Evolutionary conservation across 1,140 invertebrate genomes (phyloP).

Genomic region (Metaphire vulgaris): DNA sequence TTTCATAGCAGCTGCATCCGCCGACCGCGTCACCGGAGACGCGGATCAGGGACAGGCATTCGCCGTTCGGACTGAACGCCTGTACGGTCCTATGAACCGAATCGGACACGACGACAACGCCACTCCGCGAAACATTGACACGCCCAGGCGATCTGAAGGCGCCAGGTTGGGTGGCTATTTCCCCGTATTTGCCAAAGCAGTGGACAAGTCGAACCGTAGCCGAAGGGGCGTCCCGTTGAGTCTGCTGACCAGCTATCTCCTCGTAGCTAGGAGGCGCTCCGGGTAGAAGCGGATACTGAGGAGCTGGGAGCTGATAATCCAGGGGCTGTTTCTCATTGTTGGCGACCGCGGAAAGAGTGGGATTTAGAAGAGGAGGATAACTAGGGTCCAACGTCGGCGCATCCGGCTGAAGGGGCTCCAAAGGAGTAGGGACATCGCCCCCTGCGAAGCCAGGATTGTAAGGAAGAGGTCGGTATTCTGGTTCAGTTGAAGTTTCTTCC

Average conservation of each 20-base stretch:
- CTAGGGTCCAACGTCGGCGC: neutral
- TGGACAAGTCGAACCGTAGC: neutral
- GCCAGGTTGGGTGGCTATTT: neutral
- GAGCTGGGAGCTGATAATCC: neutral
- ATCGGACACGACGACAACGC: neutral
- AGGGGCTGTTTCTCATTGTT: neutral
- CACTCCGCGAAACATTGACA: neutral
- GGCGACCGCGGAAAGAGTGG: too few relatives aligned
- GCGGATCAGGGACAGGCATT: neutral
- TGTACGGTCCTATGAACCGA: neutral
- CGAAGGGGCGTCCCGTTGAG: neutral
- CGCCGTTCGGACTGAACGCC: neutral
- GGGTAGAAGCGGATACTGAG: neutral
- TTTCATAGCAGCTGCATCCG: neutral
- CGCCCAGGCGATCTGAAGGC: neutral
- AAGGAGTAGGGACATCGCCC: neutral
- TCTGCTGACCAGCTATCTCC: neutral
- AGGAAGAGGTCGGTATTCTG: neutral
- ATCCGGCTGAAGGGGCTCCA: neutral
- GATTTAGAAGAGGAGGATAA: neutral
- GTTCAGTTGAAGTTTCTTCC: neutral
- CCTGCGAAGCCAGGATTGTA: neutral
- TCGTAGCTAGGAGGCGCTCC: neutral
- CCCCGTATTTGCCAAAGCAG: neutral
- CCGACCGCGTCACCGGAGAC: neutral